Evolutionary conservation across 1,140 invertebrate genomes (phyloP).

Genomic region (Melanaphis sacchari): DNA sequence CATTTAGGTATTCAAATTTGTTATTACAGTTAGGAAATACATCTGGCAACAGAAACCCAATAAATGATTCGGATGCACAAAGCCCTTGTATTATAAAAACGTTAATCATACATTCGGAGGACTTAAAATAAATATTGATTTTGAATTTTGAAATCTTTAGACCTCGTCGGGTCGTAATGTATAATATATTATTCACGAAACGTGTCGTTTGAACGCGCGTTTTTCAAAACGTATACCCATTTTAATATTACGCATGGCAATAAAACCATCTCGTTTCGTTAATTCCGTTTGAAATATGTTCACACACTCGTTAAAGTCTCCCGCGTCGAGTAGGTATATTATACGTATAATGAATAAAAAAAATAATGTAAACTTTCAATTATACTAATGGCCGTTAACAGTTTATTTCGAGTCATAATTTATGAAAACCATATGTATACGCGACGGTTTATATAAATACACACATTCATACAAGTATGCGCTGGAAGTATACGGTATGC

Average conservation of each 20-base stretch:
- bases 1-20: not conserved
- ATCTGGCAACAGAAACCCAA: not conserved
- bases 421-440: not conserved
- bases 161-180: not conserved
- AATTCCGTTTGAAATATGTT: conserved; percentile 43
- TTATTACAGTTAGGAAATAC: not conserved
- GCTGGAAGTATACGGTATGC: not conserved
- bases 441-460: not conserved
- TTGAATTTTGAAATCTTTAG: not conserved
- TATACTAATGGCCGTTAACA: conserved; percentile 46
- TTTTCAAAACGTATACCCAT: not conserved
- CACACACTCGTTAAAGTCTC: conserved; percentile 38
- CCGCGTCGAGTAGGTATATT: conserved; percentile 22
- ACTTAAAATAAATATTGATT: conserved; percentile 16
- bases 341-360: conserved; percentile 12
- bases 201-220: not conserved
- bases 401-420: conserved; percentile 32
- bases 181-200: not conserved
- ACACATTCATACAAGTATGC: not conserved
- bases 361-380: conserved; percentile 20
- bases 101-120: not conserved
- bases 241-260: conserved; percentile 19
- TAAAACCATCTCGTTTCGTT: conserved; percentile 42
- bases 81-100: not conserved
- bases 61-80: not conserved